Conservation (phyloP, 2,797 vertebrate species). For the Lepus townsendii region DNA sequence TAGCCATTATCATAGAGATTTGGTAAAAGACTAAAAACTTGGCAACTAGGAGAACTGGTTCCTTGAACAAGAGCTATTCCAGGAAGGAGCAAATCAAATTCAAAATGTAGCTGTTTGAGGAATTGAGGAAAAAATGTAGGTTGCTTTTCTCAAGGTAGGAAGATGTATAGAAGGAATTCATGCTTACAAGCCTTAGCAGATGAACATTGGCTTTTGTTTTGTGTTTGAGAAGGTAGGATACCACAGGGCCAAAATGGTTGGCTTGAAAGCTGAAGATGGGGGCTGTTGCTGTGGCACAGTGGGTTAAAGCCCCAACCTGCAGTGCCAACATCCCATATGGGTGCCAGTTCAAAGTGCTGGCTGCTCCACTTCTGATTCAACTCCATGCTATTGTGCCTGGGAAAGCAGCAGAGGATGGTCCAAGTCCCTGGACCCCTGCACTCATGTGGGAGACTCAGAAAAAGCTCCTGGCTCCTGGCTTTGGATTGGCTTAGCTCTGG, state of each 20-base stretch:
- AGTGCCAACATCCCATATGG: no score
- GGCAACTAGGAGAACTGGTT: not conserved
- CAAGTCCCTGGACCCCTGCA: no score
- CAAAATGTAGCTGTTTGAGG: not conserved
- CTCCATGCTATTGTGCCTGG: no score
- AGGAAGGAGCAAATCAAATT: not conserved
- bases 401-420: no score
- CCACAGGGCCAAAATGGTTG: not conserved
- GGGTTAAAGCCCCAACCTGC: no score
- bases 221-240: not conserved
- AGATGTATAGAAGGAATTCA: not conserved
- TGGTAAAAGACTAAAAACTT: not conserved
- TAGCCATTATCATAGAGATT: not conserved
- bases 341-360: no score
- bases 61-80: not conserved
- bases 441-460: no score
- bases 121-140: no score
- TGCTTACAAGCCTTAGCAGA: not conserved
- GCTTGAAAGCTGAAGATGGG: not conserved
- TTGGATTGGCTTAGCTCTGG: no score
- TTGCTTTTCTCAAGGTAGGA: not conserved
- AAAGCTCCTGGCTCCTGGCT: no score
- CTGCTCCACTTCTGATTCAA: no score
- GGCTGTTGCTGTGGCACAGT: not conserved
- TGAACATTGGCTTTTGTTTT: not conserved